Evolutionary conservation across 1,140 invertebrate species (phyloP), one percentile per base, ranked within the genome.

Genomic region (Zaprionus camerounensis): DNA sequence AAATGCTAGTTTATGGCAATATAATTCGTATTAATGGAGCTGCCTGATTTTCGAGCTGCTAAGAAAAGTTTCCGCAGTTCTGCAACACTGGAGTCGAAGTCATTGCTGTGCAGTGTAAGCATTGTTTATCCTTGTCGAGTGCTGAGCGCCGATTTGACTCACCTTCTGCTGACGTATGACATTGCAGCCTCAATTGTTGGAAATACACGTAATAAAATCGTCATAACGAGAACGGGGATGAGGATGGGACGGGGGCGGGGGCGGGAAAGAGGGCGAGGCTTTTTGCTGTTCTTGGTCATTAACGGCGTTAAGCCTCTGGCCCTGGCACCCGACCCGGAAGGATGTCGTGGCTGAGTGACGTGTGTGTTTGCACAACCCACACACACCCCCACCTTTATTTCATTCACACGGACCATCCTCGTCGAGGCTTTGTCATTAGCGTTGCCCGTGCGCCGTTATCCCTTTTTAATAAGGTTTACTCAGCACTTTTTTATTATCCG

Each of bases 401-500:
- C 62, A 31, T 15, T 63, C 44, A 9, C 44, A 28, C 49, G 41
- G 34, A 13, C 28, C 61, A 79, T 58, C 68, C 73, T 82, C 41
- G 71, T 51, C 1, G 56, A 62, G 71, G 81, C 83, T 73, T 87
- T 87, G 83, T 87, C 83, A 87, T 87, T 87, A 87, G 83, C 83
- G 83, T 73, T 81, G 69, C 81, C 83, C 84, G 81, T 81, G 78
- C 67, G 76, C 79, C 81, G 78, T 88, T 88, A 88, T 88, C 85
- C 85, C 85, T 88, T 88, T 88, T 88, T 88, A 88, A 88, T 88
- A 88, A 88, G 85, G 85, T 88, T 88, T 88, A 90, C 85, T 88
- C 85, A 88, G 85, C 85, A 88, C 20, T 82, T 90, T 85, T 81
- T 73, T 55, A 71, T 69, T 63, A 51, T 78, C 31, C 65, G 57